Evolutionary conservation across 30 jellyfish, hydroid and myxozoan genomes (phyloP).

Genomic region (Rhopilema esculentum): DNA sequence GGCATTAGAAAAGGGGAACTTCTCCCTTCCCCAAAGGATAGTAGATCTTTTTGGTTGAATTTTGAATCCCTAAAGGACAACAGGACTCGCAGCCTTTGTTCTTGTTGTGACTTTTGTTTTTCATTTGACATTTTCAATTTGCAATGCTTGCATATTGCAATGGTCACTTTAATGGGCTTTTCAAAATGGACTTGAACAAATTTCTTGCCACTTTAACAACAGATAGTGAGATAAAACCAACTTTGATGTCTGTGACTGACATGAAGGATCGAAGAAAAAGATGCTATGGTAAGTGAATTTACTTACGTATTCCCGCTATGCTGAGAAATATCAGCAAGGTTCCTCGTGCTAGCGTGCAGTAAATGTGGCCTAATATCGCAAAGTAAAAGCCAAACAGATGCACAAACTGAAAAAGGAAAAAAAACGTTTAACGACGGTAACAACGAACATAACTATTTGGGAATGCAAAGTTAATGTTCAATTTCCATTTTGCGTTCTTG

Average conservation of each 20-base stretch:
- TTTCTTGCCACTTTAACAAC: too few relatives aligned
- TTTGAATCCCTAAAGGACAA: background rate
- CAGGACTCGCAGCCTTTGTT: background rate
- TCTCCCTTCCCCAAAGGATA: background rate
- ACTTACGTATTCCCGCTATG: constrained; percentile 41
- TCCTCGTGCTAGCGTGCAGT: constrained; percentile 30
- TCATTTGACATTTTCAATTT: too few relatives aligned
- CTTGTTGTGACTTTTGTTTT: too few relatives aligned
- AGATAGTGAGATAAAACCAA: too few relatives aligned
- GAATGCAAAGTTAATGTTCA: too few relatives aligned
- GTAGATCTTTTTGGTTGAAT: background rate
- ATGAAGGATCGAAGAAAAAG: background rate
- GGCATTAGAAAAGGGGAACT: background rate
- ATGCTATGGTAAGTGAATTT: background rate
- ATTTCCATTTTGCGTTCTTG: too few relatives aligned
- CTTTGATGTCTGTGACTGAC: background rate
- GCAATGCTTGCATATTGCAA: too few relatives aligned
- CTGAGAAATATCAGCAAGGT: constrained; percentile 10
- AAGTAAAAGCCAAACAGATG: constrained; percentile 59
- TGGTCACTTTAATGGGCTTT: too few relatives aligned
- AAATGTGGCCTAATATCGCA: constrained; percentile 49
- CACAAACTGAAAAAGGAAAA: constrained; percentile 24
- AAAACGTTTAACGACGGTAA: too few relatives aligned
- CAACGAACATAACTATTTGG: background rate
- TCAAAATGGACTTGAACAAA: too few relatives aligned